phyloP scores from a whole-genome alignment of 2,113 vertebrate genomes.

The Felis chaus region DNA sequence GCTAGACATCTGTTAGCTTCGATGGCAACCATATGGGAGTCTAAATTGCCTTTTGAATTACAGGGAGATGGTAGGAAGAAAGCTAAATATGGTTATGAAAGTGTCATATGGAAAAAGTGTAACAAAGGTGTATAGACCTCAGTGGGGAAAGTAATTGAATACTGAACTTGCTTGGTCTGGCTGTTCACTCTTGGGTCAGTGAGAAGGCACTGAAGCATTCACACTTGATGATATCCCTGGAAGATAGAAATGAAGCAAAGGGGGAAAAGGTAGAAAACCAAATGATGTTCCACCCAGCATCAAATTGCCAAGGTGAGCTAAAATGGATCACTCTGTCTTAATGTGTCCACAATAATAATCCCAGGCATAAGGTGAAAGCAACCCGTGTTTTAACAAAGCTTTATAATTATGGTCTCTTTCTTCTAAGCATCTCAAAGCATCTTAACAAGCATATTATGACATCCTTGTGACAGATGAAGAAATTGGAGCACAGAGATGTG shows the following conservation, averaged over 20 bases:
- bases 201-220: neutral
- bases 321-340: neutral
- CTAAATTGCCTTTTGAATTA: constrained; percentile 80
- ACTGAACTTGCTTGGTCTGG: constrained; percentile 31
- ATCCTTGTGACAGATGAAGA: constrained; percentile 29
- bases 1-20: constrained; percentile 83
- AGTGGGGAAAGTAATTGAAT: constrained; percentile 20
- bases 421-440: neutral
- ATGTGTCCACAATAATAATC: neutral
- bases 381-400: neutral
- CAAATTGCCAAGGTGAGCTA: neutral
- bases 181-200: neutral
- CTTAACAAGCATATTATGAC: neutral
- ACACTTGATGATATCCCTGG: neutral
- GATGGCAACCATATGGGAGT: constrained; percentile 80
- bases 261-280: constrained; percentile 19
- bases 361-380: constrained; percentile 5
- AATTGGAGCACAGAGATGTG: constrained; percentile 25
- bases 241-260: constrained; percentile 14
- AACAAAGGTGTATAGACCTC: constrained; percentile 65
- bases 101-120: constrained; percentile 54
- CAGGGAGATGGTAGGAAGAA: constrained; percentile 69
- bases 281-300: neutral
- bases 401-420: neutral
- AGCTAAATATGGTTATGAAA: constrained; percentile 70